Percentiles rank a stretch among this genome's conserved stretches.
Evolutionary conservation across 2,888 invertebrate genomes (phyloP).

Genomic region (Lithophane socia): DNA sequence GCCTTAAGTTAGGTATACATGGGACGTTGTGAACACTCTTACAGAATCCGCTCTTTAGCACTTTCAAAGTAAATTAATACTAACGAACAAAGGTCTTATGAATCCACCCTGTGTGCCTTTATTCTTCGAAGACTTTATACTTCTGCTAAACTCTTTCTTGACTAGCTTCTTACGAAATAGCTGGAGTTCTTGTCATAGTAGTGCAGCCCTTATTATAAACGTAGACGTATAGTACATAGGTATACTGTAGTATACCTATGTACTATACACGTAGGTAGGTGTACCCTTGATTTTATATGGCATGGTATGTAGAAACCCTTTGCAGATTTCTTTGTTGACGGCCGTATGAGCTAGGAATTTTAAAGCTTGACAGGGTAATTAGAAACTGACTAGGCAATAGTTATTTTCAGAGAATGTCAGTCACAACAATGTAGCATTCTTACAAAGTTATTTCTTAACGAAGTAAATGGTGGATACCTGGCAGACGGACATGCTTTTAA

Average conservation of each 20-base stretch:
- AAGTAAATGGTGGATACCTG: not conserved
- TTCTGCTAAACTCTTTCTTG: too few relatives aligned
- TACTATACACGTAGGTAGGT: not conserved
- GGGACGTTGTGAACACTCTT: not conserved
- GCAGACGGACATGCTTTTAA: not conserved
- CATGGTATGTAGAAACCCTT: slow-evolving; percentile 1
- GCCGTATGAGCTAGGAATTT: not conserved
- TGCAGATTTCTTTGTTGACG: not conserved
- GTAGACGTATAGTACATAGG: too few relatives aligned
- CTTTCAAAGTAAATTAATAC: not conserved
- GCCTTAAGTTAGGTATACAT: not conserved
- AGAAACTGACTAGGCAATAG: not conserved
- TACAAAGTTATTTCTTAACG: slow-evolving; percentile 4
- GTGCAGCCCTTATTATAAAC: not conserved
- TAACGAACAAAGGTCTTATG: too few relatives aligned
- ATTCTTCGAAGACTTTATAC: not conserved
- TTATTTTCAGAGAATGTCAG: not conserved
- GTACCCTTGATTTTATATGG: not conserved
- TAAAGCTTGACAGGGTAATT: slow-evolving; percentile 1
- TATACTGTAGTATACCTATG: too few relatives aligned
- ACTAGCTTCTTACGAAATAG: not conserved
- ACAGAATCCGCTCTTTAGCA: not conserved
- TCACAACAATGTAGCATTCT: not conserved
- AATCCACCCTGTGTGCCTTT: not conserved
- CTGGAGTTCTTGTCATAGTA: not conserved